Evolutionary conservation across 2,797 vertebrate genomes (phyloP).

Genomic region (Chelmon rostratus): DNA sequence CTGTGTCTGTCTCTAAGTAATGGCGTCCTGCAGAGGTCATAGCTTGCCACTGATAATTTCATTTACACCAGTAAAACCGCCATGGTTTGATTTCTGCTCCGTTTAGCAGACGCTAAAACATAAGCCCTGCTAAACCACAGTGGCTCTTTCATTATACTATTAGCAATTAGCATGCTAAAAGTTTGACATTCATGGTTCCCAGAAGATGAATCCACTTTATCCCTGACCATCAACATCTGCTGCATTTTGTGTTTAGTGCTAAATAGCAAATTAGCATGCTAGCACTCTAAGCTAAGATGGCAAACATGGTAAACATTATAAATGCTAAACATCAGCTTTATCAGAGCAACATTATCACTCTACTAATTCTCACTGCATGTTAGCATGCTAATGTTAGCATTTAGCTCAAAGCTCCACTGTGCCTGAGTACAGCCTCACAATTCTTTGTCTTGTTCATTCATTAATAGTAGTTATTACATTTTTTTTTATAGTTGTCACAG

Average conservation of each 20-base stretch:
- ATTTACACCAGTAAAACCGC: slow-evolving; percentile 10
- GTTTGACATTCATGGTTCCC: not conserved
- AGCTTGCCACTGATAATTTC: slow-evolving; percentile 19
- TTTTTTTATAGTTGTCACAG: no score
- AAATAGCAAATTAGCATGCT: not conserved
- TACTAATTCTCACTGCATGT: no score
- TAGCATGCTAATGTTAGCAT: not conserved
- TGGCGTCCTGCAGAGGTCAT: slow-evolving; percentile 32
- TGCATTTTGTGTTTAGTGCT: not conserved
- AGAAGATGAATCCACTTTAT: no score
- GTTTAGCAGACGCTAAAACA: not conserved
- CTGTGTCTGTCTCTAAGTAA: slow-evolving; percentile 2
- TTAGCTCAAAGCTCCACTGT: not conserved
- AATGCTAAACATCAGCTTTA: not conserved
- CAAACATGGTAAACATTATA: not conserved
- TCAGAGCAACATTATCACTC: not conserved
- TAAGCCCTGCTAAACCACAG: not conserved
- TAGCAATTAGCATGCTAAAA: not conserved
- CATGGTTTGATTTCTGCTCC: not conserved
- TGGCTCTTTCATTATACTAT: not conserved
- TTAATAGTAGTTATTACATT: not conserved
- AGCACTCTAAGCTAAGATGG: not conserved
- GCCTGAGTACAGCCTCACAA: not conserved
- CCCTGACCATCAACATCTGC: no score
- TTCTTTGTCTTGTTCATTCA: not conserved